Percentiles rank a stretch among this genome's conserved stretches.
These are phyloP conservation scores for Pseudoatta argentina DNA, from an alignment of 1,140 invertebrate genomes.

Conservation along the genomic window DNA sequence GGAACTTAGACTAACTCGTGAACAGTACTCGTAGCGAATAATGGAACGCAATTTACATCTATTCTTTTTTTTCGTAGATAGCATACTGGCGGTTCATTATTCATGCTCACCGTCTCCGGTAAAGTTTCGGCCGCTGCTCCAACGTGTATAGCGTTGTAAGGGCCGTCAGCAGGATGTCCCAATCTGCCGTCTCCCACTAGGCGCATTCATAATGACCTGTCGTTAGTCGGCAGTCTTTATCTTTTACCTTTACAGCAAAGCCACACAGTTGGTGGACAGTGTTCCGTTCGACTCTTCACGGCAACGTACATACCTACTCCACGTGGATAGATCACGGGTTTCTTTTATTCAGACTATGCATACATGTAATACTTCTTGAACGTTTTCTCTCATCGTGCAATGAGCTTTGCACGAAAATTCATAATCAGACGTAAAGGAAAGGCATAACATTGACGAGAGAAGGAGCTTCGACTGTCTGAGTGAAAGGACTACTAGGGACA, in stretches of 20 bases:
- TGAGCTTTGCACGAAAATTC: background rate
- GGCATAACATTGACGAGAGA: constrained; percentile 30
- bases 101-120: constrained; percentile 85
- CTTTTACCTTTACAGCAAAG: constrained; percentile 73
- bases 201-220: constrained; percentile 87
- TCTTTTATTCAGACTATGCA: constrained; percentile 63
- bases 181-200: constrained; percentile 90
- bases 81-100: background rate
- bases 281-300: constrained; percentile 64
- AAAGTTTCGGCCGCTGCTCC: constrained; percentile 86
- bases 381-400: constrained; percentile 14
- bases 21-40: too few species aligned
- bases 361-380: constrained; percentile 32
- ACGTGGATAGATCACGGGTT: constrained; percentile 67
- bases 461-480: constrained; percentile 42
- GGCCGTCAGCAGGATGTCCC: constrained; percentile 87
- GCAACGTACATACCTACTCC: constrained; percentile 72
- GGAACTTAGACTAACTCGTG: too few species aligned
- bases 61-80: background rate
- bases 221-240: constrained; percentile 79
- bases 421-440: constrained; percentile 16
- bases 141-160: constrained; percentile 92
- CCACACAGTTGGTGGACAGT: constrained; percentile 68
- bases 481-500: background rate
- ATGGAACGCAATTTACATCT: background rate